A percentile compares a stretch with the other conserved stretches of the same genome.
Conservation (phyloP, 2,113 vertebrate genomes). For the Scomber japonicus region DNA sequence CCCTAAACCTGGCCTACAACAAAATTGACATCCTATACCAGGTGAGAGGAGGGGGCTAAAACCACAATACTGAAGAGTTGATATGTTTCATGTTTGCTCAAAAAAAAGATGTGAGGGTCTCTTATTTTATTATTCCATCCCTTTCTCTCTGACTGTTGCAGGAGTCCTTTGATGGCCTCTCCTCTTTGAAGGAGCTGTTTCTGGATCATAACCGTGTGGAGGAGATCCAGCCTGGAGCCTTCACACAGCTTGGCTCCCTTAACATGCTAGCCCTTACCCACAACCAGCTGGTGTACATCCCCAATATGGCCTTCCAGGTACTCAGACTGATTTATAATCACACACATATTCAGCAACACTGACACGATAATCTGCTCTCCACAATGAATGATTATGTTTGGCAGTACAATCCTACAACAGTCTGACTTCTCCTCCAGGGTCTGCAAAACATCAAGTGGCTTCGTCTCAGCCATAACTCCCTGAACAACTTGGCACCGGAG, state of each 20-base stretch:
- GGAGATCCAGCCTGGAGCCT: conserved; percentile 93
- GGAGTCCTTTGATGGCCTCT: conserved; percentile 94
- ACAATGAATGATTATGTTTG: background rate
- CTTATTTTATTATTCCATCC: background rate
- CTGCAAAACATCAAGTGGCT: conserved; percentile 90
- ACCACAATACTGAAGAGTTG: too few relatives aligned
- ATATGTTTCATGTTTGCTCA: background rate
- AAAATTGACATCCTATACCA: conserved; percentile 90
- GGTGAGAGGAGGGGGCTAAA: conserved; percentile 55
- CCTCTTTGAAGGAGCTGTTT: conserved; percentile 89
- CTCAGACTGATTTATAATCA: too few relatives aligned
- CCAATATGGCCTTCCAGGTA: conserved; percentile 92
- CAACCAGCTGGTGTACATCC: conserved; percentile 93
- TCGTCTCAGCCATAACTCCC: conserved; percentile 89
- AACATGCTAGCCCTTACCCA: conserved; percentile 87
- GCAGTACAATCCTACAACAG: background rate
- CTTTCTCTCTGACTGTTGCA: conserved; percentile 35
- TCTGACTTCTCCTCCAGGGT: conserved; percentile 78
- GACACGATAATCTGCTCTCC: background rate
- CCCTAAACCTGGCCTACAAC: conserved; percentile 92
- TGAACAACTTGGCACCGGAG: conserved; percentile 90
- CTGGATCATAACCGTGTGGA: conserved; percentile 90
- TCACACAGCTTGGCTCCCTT: conserved; percentile 89
- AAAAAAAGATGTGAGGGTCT: too few relatives aligned
- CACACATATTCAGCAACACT: background rate